phyloP scores from a whole-genome alignment of 2,113 vertebrate species.

The Callospermophilus lateralis region DNA sequence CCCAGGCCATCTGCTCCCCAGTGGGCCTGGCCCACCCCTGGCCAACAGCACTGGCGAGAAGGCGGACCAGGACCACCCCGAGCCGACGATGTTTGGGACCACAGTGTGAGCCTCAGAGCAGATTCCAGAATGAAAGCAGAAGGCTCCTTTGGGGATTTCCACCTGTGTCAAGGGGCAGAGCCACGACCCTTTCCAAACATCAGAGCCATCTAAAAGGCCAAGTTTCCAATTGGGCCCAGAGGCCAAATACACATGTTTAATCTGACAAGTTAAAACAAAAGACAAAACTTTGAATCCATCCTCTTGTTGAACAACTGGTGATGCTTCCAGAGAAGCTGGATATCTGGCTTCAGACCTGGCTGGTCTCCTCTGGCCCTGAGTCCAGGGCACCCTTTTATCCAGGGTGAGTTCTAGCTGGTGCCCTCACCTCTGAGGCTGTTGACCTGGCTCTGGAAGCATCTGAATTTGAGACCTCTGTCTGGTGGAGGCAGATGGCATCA shows the following conservation, averaged over 20 bases:
- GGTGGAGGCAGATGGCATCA: background rate
- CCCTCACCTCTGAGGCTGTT: background rate
- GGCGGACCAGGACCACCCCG: slow-evolving; percentile 82
- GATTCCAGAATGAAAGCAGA: background rate
- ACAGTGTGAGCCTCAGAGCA: slow-evolving; percentile 85
- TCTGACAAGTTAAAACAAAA: background rate
- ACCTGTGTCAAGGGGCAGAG: background rate
- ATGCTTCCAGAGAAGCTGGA: background rate
- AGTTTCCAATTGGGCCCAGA: background rate
- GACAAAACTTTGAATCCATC: background rate
- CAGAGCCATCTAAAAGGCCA: background rate
- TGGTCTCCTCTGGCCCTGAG: background rate
- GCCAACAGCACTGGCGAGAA: slow-evolving; percentile 86
- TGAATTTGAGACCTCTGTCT: background rate
- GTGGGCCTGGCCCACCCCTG: slow-evolving; percentile 79
- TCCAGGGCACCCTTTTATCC: background rate
- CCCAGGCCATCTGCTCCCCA: slow-evolving; percentile 60
- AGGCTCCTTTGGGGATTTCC: background rate
- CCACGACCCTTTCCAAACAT: background rate
- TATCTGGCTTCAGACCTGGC: background rate
- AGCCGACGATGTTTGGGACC: slow-evolving; percentile 87
- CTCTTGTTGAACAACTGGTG: background rate
- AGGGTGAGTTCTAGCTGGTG: background rate
- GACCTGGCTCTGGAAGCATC: background rate
- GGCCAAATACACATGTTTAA: background rate